Evolutionary conservation across 2,888 invertebrate genomes (phyloP).

Genomic region (Pyrochroa serraticornis): DNA sequence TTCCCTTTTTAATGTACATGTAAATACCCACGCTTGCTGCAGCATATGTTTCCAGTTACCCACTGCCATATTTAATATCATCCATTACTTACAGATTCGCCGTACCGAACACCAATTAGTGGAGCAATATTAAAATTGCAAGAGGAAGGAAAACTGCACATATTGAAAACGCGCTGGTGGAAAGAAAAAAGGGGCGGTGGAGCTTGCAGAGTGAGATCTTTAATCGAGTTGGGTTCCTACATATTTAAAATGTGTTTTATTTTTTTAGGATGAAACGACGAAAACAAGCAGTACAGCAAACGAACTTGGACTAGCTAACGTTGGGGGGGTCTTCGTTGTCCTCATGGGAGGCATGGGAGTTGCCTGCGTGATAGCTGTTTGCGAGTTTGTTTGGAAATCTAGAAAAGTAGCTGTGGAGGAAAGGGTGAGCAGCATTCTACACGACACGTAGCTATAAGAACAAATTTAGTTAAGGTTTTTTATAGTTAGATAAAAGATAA

Average conservation of each 20-base stretch:
- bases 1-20: neutral
- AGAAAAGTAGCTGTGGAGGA: slow-evolving; percentile 91
- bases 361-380: slow-evolving; percentile 90
- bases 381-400: slow-evolving; percentile 96
- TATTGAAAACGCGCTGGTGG: slow-evolving; percentile 98
- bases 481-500: neutral
- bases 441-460: slow-evolving; percentile 60
- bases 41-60: no score
- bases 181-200: slow-evolving; percentile 91
- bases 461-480: slow-evolving; percentile 28
- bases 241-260: slow-evolving; percentile 3
- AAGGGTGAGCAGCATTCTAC: slow-evolving; percentile 72
- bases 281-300: slow-evolving; percentile 87
- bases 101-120: slow-evolving; percentile 91
- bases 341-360: slow-evolving; percentile 91
- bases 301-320: slow-evolving; percentile 91
- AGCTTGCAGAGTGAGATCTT: slow-evolving; percentile 73
- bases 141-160: slow-evolving; percentile 92
- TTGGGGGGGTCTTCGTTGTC: slow-evolving; percentile 96
- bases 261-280: slow-evolving; percentile 76
- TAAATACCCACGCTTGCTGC: neutral
- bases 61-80: slow-evolving; percentile 4
- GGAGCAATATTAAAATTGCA: slow-evolving; percentile 94
- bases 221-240: slow-evolving; percentile 31
- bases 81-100: slow-evolving; percentile 75